phyloP scores from a whole-genome alignment of 2,888 invertebrate genomes.

The Drosophila fungiperda region DNA sequence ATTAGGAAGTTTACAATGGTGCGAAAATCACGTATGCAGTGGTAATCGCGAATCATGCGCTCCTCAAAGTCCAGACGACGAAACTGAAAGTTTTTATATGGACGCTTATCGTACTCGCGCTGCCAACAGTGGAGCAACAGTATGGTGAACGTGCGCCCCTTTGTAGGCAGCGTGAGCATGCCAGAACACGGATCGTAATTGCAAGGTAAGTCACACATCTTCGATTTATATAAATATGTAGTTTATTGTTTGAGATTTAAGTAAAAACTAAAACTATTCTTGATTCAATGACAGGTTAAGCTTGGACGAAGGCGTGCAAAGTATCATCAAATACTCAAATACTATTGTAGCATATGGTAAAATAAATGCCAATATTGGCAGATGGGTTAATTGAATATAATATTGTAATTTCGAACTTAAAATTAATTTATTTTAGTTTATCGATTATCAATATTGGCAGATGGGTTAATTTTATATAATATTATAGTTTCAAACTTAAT shows the following conservation, averaged over 20 bases:
- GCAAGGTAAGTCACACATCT: slow-evolving; percentile 68
- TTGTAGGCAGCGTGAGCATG: neutral
- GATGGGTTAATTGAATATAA: no score
- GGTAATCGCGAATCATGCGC: slow-evolving; percentile 71
- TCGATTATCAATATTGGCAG: neutral
- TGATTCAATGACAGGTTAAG: slow-evolving; percentile 2
- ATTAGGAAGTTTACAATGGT: slow-evolving; percentile 72
- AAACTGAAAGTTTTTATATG: slow-evolving; percentile 78
- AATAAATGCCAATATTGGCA: neutral
- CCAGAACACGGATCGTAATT: slow-evolving; percentile 18
- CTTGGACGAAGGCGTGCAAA: neutral
- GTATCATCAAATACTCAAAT: neutral
- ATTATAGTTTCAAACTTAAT: neutral
- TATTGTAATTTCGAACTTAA: no score
- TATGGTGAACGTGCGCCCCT: slow-evolving; percentile 42
- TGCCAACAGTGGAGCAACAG: slow-evolving; percentile 83
- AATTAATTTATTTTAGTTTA: no score
- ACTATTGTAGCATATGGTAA: no score
- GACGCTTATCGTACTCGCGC: slow-evolving; percentile 81
- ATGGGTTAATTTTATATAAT: neutral
- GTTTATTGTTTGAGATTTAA: neutral
- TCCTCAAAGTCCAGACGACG: slow-evolving; percentile 73
- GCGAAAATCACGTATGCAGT: slow-evolving; percentile 68
- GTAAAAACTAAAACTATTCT: neutral
- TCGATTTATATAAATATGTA: slow-evolving; percentile 4